Evolutionary conservation across 2,113 vertebrate genomes (phyloP), one percentile per base, ranked within the genome.

Genomic region (Dolichotis patagonum): DNA sequence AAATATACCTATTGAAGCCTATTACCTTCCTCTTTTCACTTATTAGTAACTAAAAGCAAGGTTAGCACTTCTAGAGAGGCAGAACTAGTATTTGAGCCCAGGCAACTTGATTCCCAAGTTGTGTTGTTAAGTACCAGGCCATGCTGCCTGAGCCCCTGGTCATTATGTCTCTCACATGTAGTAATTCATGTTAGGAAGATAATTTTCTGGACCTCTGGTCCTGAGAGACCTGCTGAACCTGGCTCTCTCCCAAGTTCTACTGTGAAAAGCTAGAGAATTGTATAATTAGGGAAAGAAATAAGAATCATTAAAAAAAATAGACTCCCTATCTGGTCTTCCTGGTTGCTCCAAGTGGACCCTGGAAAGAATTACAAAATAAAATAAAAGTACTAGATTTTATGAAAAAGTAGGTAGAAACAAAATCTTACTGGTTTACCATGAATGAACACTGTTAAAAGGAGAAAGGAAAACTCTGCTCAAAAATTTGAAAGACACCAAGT

Each of bases 391-490:
- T 56, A 20, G 38, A 13, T 86, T 94, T 96, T 56, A 63, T 80
- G 32, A 65, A 46, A 65, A 88, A 54, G 30, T 46, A 90, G 43
- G 5, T 35, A 60, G 58, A 95, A 89, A 38, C 16, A 78, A 71
- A 14, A 82, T 30, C 30, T 30, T 58, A 20, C 32, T 81, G 8
- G 69, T 63, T 90, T 80, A n/a, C 24, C 83, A 12, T 73, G n/a
- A 71, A 93, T 56, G 96, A 80, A 84, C 30, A 60, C 65, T 89
- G 20, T 65, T 91, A 92, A 28, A 56, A 78, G 41, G 17, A 41
- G 49, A 89, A 14, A 81, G 17, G 43, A 84, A 92, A 95, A 67
- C 38, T 63, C 83, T 8, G 11, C 69, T 95, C 91, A 28, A 38
- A 81, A 92, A 77, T 46, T 6, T 7, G 41, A 30, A 92, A 91